phyloP scores from a whole-genome alignment of 2,113 vertebrate genomes.

The Rhynchopsitta pachyrhyncha region DNA sequence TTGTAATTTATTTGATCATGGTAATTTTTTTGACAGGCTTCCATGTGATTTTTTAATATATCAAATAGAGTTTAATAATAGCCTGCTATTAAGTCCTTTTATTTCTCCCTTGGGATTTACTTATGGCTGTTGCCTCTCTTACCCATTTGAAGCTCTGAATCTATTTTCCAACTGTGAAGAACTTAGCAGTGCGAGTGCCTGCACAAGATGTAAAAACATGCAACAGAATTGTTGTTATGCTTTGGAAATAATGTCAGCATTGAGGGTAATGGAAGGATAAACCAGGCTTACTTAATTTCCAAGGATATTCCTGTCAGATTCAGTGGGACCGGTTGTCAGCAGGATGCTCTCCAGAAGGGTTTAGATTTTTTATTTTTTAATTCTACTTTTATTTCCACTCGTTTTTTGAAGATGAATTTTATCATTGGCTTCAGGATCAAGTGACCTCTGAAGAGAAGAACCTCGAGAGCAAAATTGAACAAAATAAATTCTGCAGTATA shows the following conservation, averaged over 20 bases:
- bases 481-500: background rate
- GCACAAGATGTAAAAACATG: conserved; percentile 16
- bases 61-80: conserved; percentile 72
- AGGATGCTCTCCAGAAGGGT: background rate
- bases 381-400: background rate
- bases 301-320: background rate
- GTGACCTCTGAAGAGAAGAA: background rate
- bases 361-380: background rate
- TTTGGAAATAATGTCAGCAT: background rate
- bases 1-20: conserved; percentile 65
- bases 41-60: conserved; percentile 71
- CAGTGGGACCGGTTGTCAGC: background rate
- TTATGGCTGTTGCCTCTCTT: conserved; percentile 45
- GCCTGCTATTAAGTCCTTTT: conserved; percentile 66
- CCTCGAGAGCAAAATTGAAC: background rate
- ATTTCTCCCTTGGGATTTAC: conserved; percentile 61
- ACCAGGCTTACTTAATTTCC: background rate
- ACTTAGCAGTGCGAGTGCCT: background rate
- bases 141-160: conserved; percentile 38
- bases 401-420: background rate
- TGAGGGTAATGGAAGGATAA: background rate
- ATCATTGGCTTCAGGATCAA: background rate
- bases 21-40: conserved; percentile 71
- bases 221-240: conserved; percentile 7
- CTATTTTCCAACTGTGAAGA: conserved; percentile 51